A percentile compares a stretch with the other conserved stretches of the same genome.
Evolutionary conservation across 2,113 vertebrate genomes (phyloP).

Genomic region (Entomyzon cyanotis): DNA sequence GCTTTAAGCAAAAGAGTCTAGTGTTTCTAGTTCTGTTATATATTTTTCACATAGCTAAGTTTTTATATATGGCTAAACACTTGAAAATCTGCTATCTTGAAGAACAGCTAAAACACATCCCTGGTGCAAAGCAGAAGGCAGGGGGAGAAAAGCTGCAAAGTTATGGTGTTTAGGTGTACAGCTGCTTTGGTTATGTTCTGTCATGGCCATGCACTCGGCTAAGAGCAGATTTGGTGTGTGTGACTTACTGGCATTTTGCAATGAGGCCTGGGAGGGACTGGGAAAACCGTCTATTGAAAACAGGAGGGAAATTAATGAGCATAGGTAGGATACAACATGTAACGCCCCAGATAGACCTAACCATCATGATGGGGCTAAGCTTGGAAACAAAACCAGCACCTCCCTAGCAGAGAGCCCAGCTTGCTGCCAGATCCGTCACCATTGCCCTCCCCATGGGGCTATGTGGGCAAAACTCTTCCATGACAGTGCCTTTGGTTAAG

Average conservation of each 20-base stretch:
- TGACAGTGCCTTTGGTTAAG: background rate
- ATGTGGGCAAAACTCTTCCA: background rate
- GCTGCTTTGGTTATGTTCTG: background rate
- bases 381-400: background rate
- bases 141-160: background rate
- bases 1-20: background rate
- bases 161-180: background rate
- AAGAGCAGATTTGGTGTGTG: background rate
- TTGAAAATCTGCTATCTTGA: background rate
- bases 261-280: constrained; percentile 86
- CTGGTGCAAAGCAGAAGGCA: background rate
- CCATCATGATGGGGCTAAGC: background rate
- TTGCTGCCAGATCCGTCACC: background rate
- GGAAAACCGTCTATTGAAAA: constrained; percentile 87
- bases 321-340: background rate
- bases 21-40: background rate
- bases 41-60: background rate
- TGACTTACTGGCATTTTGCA: constrained; percentile 92
- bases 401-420: background rate
- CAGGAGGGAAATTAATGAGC: constrained; percentile 56
- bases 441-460: rapidly evolving
- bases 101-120: background rate
- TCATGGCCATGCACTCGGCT: background rate
- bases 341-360: background rate
- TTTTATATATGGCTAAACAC: background rate